Evolutionary conservation across 2,113 vertebrate species (phyloP).

Genomic region (Sceloporus tristichus): DNA sequence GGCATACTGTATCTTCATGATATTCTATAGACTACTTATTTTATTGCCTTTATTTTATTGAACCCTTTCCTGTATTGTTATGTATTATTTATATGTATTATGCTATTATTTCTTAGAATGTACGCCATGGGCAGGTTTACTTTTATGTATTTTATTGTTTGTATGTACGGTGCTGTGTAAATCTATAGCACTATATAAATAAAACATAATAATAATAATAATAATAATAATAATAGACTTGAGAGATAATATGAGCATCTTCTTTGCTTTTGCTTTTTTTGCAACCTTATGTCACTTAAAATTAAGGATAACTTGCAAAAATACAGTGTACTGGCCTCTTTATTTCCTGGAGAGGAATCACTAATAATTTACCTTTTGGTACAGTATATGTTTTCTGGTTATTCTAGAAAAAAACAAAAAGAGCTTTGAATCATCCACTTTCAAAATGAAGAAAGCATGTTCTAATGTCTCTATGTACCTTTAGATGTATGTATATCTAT

Average conservation of each 20-base stretch:
- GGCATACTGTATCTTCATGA: background rate
- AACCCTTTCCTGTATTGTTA: no score
- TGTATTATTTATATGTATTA: no score
- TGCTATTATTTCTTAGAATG: no score
- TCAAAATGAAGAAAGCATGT: background rate
- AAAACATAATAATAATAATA: no score
- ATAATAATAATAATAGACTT: no score
- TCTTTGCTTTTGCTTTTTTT: background rate
- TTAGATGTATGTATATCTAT: background rate
- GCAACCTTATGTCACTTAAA: background rate
- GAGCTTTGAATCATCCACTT: background rate
- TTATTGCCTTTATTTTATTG: no score
- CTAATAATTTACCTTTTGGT: background rate
- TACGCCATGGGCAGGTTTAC: no score
- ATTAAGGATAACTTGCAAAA: background rate
- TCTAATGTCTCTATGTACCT: background rate
- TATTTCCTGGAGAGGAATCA: background rate
- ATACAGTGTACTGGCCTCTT: background rate
- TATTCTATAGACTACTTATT: background rate
- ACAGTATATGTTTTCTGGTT: background rate
- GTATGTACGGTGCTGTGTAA: no score
- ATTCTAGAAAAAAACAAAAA: background rate
- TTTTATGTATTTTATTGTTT: no score
- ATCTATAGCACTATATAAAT: no score
- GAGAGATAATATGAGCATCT: background rate